These are phyloP conservation scores for Thalassarche chlororhynchos DNA, from an alignment of 2,113 vertebrate species.

Conservation along the genomic window DNA sequence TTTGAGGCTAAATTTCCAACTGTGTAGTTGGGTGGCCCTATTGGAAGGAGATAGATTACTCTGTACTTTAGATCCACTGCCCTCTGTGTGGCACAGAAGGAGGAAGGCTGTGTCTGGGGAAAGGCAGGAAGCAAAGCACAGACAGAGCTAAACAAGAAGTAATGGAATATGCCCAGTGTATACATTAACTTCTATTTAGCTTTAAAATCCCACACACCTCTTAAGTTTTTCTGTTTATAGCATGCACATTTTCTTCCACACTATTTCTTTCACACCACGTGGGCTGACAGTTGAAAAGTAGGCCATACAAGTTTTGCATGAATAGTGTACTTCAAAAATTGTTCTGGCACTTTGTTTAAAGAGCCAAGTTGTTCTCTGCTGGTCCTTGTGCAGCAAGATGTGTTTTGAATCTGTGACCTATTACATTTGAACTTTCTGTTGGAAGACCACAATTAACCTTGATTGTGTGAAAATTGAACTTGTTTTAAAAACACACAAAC, in stretches of 20 bases:
- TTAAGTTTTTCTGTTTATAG: neutral
- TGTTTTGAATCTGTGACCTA: neutral
- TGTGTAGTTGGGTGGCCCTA: neutral
- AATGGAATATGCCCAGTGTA: neutral
- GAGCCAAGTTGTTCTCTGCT: neutral
- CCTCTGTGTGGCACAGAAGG: neutral
- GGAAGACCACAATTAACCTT: neutral
- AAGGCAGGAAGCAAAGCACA: neutral
- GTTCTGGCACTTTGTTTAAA: neutral
- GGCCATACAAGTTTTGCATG: neutral
- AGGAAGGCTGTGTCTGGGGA: neutral
- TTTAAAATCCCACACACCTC: neutral
- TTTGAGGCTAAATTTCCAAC: neutral
- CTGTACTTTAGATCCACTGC: neutral
- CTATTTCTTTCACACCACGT: neutral
- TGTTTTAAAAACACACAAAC: neutral
- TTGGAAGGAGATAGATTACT: neutral
- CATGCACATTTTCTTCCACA: neutral
- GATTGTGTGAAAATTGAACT: neutral
- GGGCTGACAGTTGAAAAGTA: slow-evolving; percentile 22
- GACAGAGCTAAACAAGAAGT: neutral
- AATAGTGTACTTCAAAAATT: neutral
- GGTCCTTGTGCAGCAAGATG: neutral
- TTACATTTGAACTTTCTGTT: neutral
- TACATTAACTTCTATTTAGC: neutral